phyloP scores from a whole-genome alignment of 2,113 vertebrate species.

The Danionella cerebrum region DNA sequence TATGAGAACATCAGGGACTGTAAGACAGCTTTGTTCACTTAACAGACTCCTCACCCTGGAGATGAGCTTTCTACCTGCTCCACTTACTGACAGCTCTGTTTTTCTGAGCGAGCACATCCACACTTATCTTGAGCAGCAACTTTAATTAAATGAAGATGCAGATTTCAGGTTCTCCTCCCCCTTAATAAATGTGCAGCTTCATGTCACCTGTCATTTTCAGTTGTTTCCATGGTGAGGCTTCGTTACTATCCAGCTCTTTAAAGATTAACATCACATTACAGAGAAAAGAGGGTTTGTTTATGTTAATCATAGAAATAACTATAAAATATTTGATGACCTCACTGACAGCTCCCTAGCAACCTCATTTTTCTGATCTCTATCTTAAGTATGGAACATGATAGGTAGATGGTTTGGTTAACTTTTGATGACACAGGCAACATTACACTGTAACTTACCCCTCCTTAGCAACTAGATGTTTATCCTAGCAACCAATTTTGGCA shows the following conservation, averaged over 20 bases:
- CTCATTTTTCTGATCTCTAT: too few species aligned
- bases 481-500: too few species aligned
- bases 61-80: not conserved
- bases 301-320: too few species aligned
- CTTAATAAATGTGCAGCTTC: not conserved
- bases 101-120: not conserved
- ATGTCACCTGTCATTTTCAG: not conserved
- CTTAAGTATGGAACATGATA: too few species aligned
- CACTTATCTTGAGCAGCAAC: not conserved
- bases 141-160: not conserved
- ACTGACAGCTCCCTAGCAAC: too few species aligned
- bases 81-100: not conserved
- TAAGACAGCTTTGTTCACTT: not conserved
- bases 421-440: too few species aligned
- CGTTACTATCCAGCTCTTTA: not conserved
- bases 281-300: not conserved
- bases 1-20: not conserved
- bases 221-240: conserved; percentile 6
- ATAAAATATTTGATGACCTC: too few species aligned
- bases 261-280: not conserved
- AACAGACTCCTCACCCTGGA: not conserved
- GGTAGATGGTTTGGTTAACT: too few species aligned
- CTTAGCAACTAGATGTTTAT: too few species aligned
- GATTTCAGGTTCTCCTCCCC: not conserved
- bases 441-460: too few species aligned